Base-by-base conservation (phyloP, 2,113 vertebrate genomes). In the Thamnaconus septentrionalis region DNA sequence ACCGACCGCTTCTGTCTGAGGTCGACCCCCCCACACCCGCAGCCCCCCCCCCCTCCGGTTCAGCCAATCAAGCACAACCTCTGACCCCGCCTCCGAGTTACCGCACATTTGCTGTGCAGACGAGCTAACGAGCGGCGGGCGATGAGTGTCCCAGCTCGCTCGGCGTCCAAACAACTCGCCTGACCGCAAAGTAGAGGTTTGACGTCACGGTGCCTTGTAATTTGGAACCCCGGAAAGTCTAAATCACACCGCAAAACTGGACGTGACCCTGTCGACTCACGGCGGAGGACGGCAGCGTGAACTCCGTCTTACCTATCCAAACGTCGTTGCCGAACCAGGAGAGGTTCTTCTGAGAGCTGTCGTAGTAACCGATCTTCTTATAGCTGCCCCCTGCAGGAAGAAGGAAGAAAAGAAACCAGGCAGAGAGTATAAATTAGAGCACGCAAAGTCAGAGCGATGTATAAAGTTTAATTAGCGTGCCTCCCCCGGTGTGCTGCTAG, bases 351-450 rank as follows among this genome's bases (percentile, higher is more conserved):
- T 97, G 95, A 11, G 94, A 96, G 89, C 94, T 96, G 91, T 97
- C 95, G 8, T 96, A 96, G 87, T 96, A 97, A 12, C 95, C 94
- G 0, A 97, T 97, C 91, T 97, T 96, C 91, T 95, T 95, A 63
- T 97, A 97, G 59, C 93, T 91, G 0, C 94, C 95, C 42, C 93
- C 95, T 96, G 18, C 18, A 31, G 18, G 18, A 60, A 42, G 64
- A 39, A 31, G 11, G 54, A 31, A 40, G 39, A 59, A 6, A 6
- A 47, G 44, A 57, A 9, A 50, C 0, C 4, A 5, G 52, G 46
- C 6, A 41, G 58, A 48, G n/a, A 11, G 39, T 41, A 7, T 8
- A 64, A 58, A 58, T 41, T 39, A 64, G 51, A 52, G 39, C 7
- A 46, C 6, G 51, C 18, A 41, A 39, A 12, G 41, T 18, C 12